phyloP scores from a whole-genome alignment of 1,140 invertebrate genomes.

The Ectropis grisescens region DNA sequence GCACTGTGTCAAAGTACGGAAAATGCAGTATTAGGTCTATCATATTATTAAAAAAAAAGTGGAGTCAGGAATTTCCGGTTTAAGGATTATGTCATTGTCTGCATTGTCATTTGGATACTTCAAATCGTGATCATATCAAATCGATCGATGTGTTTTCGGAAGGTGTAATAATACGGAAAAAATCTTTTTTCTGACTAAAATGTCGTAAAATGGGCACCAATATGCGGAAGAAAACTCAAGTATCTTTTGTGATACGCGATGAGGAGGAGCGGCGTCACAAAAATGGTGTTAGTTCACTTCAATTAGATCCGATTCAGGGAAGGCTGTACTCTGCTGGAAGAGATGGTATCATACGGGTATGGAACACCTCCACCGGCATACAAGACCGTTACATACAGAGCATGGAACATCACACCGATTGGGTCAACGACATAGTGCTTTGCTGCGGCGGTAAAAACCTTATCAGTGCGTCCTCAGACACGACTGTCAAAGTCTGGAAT shows the following conservation, averaged over 20 bases:
- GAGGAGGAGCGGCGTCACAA: conserved; percentile 94
- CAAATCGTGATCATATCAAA: too few relatives aligned
- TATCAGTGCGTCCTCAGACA: conserved; percentile 98
- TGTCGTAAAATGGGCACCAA: conserved; percentile 63
- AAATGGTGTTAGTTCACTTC: conserved; percentile 96
- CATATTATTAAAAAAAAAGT: too few relatives aligned
- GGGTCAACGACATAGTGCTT: conserved; percentile 99
- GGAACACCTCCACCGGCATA: conserved; percentile 78
- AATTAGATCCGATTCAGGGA: conserved; percentile 89
- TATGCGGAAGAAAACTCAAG: conserved; percentile 76
- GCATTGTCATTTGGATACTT: too few relatives aligned
- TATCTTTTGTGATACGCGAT: conserved; percentile 98
- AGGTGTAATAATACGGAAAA: too few relatives aligned
- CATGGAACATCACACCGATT: conserved; percentile 98
- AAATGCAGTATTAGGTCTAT: too few relatives aligned
- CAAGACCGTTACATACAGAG: conserved; percentile 93
- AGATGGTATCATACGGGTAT: conserved; percentile 98
- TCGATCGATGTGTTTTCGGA: too few relatives aligned
- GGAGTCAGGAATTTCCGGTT: too few relatives aligned
- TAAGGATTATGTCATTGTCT: too few relatives aligned
- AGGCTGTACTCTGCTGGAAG: conserved; percentile 97
- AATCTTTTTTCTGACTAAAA: conserved; percentile 49
- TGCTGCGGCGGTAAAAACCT: conserved; percentile 98
- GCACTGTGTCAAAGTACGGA: too few relatives aligned
- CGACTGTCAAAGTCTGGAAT: conserved; percentile 99